phyloP scores from a whole-genome alignment of 2,888 invertebrate species.

The Zaprionus obscuricornis region DNA sequence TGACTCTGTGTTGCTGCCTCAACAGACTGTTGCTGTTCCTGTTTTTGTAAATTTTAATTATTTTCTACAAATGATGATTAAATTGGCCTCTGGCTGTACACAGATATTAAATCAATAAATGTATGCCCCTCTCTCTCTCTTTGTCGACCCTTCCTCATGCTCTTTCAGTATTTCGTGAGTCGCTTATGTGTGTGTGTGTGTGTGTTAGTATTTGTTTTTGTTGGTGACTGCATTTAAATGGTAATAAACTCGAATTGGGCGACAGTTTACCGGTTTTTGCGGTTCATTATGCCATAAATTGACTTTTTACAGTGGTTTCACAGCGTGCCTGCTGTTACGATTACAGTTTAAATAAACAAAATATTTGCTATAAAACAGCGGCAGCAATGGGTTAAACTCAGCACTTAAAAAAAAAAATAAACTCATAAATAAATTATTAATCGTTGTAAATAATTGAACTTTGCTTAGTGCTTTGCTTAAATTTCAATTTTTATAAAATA shows the following conservation, averaged over 20 bases:
- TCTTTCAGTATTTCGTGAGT: neutral
- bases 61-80: constrained; percentile 79
- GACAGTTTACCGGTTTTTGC: constrained; percentile 77
- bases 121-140: neutral
- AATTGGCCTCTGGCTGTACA: constrained; percentile 72
- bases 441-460: too few relatives aligned
- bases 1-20: constrained; percentile 17
- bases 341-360: constrained; percentile 43
- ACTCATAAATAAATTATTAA: constrained; percentile 13
- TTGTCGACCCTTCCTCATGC: neutral
- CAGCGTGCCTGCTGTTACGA: constrained; percentile 10
- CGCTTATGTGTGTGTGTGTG: neutral
- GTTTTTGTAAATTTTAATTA: constrained; percentile 76
- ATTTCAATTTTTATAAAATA: too few relatives aligned
- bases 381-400: constrained; percentile 16
- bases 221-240: constrained; percentile 57
- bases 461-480: too few relatives aligned
- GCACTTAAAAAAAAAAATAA: constrained; percentile 6
- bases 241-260: constrained; percentile 56
- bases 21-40: constrained; percentile 5
- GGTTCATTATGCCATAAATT: constrained; percentile 75
- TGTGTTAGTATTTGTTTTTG: constrained; percentile 10
- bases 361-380: constrained; percentile 28
- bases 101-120: constrained; percentile 76
- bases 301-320: constrained; percentile 64